phyloP scores from a whole-genome alignment of 2,888 invertebrate genomes.

The Agriopis marginaria region DNA sequence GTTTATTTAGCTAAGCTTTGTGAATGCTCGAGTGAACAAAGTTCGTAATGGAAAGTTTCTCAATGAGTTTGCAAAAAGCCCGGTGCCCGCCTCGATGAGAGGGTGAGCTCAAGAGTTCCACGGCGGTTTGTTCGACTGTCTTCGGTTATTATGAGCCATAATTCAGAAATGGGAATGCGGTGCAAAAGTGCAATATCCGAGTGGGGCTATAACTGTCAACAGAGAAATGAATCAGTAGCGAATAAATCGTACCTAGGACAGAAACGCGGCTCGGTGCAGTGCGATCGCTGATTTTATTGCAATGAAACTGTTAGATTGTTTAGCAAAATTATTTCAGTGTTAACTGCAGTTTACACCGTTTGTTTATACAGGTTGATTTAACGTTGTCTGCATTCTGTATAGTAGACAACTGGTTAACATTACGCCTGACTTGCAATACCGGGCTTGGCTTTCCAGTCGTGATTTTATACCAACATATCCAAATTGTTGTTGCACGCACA shows the following conservation, averaged over 20 bases:
- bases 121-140: slow-evolving; percentile 49
- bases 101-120: slow-evolving; percentile 37
- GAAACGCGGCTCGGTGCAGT: slow-evolving; percentile 61
- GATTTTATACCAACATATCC: slow-evolving; percentile 8
- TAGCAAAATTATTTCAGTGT: slow-evolving; percentile 69
- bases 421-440: slow-evolving; percentile 28
- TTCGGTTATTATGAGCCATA: slow-evolving; percentile 74
- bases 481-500: slow-evolving; percentile 18
- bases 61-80: slow-evolving; percentile 59
- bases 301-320: slow-evolving; percentile 67
- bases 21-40: slow-evolving; percentile 45
- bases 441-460: slow-evolving; percentile 9
- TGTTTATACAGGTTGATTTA: slow-evolving; percentile 56
- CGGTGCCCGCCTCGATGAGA: slow-evolving; percentile 34
- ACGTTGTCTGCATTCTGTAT: slow-evolving; percentile 41
- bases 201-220: slow-evolving; percentile 80
- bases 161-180: slow-evolving; percentile 74
- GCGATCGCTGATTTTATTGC: slow-evolving; percentile 64
- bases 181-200: slow-evolving; percentile 82
- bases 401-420: slow-evolving; percentile 43
- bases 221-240: slow-evolving; percentile 78
- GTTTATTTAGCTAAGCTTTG: slow-evolving; percentile 48
- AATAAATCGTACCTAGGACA: slow-evolving; percentile 77
- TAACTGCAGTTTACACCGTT: slow-evolving; percentile 48
- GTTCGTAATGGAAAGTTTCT: slow-evolving; percentile 57